phyloP scores from a whole-genome alignment of 92 coral and sea anemone species.

The Pocillopora grandis region DNA sequence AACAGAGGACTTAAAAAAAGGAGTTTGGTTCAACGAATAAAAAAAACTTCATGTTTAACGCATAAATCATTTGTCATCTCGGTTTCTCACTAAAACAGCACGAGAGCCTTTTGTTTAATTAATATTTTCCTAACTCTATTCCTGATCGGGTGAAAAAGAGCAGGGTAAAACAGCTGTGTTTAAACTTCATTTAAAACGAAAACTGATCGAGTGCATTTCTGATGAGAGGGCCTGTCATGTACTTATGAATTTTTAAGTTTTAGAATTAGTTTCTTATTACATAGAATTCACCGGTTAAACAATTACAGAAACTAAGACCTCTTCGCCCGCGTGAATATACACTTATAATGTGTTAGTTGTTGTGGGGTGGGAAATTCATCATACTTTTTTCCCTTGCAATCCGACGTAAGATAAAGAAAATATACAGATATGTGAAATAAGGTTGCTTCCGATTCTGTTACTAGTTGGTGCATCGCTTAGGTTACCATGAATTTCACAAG shows the following conservation, averaged over 20 bases:
- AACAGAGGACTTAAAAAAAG: too few relatives aligned
- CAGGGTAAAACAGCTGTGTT: conserved; percentile 13
- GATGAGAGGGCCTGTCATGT: background rate
- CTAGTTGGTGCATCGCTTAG: background rate
- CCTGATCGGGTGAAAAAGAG: background rate
- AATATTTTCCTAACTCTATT: background rate
- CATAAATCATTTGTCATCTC: too few relatives aligned
- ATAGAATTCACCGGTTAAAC: background rate
- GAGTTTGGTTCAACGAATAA: too few relatives aligned
- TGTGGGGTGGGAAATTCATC: too few relatives aligned
- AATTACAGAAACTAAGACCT: background rate
- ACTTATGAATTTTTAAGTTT: background rate
- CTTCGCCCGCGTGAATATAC: background rate
- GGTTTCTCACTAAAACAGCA: background rate
- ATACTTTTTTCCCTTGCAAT: too few relatives aligned
- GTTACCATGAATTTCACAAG: background rate
- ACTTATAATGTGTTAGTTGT: background rate
- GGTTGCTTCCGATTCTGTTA: background rate
- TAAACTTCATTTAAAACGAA: background rate
- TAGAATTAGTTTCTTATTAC: background rate
- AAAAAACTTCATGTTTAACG: too few relatives aligned
- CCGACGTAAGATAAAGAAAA: too few relatives aligned
- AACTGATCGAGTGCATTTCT: background rate
- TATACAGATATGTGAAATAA: too few relatives aligned
- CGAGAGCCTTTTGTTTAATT: background rate